Percentiles rank a stretch among this genome's conserved stretches.
Conservation (phyloP, 2,888 invertebrate genomes). For the Mimas tiliae region DNA sequence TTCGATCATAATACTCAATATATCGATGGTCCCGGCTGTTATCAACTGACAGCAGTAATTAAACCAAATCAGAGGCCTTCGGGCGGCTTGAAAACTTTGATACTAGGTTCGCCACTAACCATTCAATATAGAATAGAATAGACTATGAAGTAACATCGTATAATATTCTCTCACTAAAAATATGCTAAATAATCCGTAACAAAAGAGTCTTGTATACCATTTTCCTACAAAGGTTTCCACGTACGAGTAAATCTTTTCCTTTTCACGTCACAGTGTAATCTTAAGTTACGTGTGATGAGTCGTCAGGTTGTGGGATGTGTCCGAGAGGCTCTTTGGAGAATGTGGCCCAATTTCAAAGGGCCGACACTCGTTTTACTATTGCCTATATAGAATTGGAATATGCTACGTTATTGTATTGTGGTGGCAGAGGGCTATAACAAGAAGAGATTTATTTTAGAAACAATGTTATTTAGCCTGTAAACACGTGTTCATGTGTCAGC, state of each 20-base stretch:
- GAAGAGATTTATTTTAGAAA: neutral
- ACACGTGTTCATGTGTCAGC: too few species aligned
- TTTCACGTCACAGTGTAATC: constrained; percentile 14
- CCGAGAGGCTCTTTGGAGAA: constrained; percentile 5
- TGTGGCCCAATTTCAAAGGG: constrained; percentile 13
- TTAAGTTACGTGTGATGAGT: constrained; percentile 15
- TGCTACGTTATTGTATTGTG: constrained; percentile 7
- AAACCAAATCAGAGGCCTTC: too few species aligned
- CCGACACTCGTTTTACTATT: neutral
- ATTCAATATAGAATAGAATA: too few species aligned
- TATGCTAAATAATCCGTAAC: neutral
- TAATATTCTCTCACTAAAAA: neutral
- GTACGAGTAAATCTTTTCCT: neutral
- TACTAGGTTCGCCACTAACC: too few species aligned
- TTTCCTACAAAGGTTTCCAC: neutral
- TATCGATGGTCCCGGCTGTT: too few species aligned
- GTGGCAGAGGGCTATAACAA: neutral
- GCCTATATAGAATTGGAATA: neutral
- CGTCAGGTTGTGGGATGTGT: constrained; percentile 1
- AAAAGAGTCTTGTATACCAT: neutral
- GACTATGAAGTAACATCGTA: too few species aligned
- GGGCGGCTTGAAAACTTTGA: too few species aligned
- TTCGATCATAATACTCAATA: too few species aligned
- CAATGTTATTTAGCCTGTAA: too few species aligned
- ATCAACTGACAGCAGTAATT: too few species aligned